Evolutionary conservation across 1,140 invertebrate species (phyloP), one percentile per base, ranked within the genome.

Genomic region (Idris sp.): DNA sequence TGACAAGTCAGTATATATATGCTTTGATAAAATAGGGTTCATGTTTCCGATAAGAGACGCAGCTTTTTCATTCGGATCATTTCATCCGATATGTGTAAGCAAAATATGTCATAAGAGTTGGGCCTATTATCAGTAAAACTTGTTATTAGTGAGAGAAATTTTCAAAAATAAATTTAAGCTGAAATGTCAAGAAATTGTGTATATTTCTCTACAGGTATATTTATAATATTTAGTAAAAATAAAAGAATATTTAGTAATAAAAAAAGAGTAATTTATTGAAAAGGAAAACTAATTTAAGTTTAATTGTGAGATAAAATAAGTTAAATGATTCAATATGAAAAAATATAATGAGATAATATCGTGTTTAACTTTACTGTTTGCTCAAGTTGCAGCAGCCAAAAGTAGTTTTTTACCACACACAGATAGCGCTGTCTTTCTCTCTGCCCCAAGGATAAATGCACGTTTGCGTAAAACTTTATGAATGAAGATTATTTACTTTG

Each of bases 31-130:
- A 48, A 58, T 11, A 28, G 25, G 22, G 26, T 51, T 73, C 59
- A 64, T 51, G 43, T 58, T 64, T 64, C 43, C 43, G 68, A 73
- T 73, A 73, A 72, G 25, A 5, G 10, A 13, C 38, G 22, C 28
- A 2, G 33, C 36, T 73, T 36, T 65, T 56, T 65, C 43, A 7
- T 35, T 54, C 67, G 56, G 49, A 62, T 71, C 33, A 62, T 71
- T 71, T 53, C 43, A 72, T 62, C 8, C 43, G 58, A 62, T 72
- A 62, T 18, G 56, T 25, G 35, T 33, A 26, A 73, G 58, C 46
- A 54, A 58, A 72, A 58, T 46, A 15, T 30, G 44, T 41, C 26
- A 53, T 41, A 54, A 74, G 51, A 59, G 25, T 31, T 18, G 25
- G n/a, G n/a, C n/a, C 26, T 28, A 31, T 72, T 58, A 72, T 73